A percentile compares a stretch with the other conserved stretches of the same genome.
Evolutionary conservation across 2,797 vertebrate species (phyloP).

Genomic region (Cossypha heuglini): DNA sequence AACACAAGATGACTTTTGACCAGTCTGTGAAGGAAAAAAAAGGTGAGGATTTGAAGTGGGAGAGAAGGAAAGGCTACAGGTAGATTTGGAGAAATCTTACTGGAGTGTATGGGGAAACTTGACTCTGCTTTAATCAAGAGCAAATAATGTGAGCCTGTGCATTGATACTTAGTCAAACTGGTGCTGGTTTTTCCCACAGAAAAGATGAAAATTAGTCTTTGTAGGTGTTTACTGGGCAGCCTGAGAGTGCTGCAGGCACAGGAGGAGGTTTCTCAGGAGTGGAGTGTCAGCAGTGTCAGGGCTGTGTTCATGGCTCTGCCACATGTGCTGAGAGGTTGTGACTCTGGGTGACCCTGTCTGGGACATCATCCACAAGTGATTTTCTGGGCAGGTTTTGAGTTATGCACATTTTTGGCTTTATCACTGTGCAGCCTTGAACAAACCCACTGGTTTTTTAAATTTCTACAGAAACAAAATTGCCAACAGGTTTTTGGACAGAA

Average conservation of each 20-base stretch:
- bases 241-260: not conserved
- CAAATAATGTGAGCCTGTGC: accelerated
- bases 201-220: not conserved
- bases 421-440: not conserved
- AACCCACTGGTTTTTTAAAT: not conserved
- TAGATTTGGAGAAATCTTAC: not conserved
- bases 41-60: not conserved
- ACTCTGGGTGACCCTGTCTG: not conserved
- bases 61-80: not conserved
- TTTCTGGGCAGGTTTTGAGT: not conserved
- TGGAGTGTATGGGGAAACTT: accelerated
- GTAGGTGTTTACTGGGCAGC: not conserved
- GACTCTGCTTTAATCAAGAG: not conserved
- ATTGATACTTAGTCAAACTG: accelerated
- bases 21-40: not conserved
- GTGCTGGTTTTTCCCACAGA: not conserved
- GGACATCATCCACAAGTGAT: not conserved
- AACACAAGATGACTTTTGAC: not conserved
- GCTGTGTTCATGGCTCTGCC: not conserved
- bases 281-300: not conserved
- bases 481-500: not conserved
- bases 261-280: not conserved
- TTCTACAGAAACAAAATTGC: not conserved
- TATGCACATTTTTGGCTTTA: not conserved
- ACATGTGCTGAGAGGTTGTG: not conserved